These are phyloP conservation scores for Plemyria rubiginata DNA, from an alignment of 2,888 invertebrate genomes.

Conservation along the genomic window DNA sequence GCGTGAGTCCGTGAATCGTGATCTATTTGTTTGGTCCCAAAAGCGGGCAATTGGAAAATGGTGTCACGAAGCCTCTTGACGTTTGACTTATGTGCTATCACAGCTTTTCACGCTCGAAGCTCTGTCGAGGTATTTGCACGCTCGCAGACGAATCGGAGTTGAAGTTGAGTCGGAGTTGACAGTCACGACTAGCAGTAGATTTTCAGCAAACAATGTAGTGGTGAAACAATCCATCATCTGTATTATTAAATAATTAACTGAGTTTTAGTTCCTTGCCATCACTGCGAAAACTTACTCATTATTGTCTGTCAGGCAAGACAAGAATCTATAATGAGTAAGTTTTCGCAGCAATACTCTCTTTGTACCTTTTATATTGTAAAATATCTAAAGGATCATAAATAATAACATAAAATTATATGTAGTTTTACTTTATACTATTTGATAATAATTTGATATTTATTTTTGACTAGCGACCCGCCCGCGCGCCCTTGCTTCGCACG, in stretches of 20 bases:
- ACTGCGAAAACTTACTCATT: too few relatives aligned
- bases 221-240: not conserved
- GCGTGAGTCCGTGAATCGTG: constrained; percentile 45
- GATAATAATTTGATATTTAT: too few relatives aligned
- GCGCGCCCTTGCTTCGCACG: too few relatives aligned
- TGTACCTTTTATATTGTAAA: too few relatives aligned
- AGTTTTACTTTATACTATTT: too few relatives aligned
- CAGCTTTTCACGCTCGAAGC: constrained; percentile 55
- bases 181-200: constrained; percentile 5
- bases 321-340: too few relatives aligned
- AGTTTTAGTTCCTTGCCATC: not conserved
- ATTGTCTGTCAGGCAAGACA: too few relatives aligned
- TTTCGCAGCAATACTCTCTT: too few relatives aligned
- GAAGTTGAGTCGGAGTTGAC: constrained; percentile 21
- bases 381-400: too few relatives aligned
- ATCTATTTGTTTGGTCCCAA: constrained; percentile 69
- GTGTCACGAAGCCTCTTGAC: constrained; percentile 70
- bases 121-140: constrained; percentile 35
- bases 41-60: constrained; percentile 72
- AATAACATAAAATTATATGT: too few relatives aligned
- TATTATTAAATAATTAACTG: not conserved
- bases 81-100: constrained; percentile 69
- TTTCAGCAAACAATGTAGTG: constrained; percentile 1
- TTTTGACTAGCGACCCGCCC: too few relatives aligned
- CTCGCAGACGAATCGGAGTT: constrained; percentile 22